These are phyloP conservation scores for Tetranychus cinnabarinus DNA, from an alignment of 1,140 invertebrate species.

Conservation along the genomic window DNA sequence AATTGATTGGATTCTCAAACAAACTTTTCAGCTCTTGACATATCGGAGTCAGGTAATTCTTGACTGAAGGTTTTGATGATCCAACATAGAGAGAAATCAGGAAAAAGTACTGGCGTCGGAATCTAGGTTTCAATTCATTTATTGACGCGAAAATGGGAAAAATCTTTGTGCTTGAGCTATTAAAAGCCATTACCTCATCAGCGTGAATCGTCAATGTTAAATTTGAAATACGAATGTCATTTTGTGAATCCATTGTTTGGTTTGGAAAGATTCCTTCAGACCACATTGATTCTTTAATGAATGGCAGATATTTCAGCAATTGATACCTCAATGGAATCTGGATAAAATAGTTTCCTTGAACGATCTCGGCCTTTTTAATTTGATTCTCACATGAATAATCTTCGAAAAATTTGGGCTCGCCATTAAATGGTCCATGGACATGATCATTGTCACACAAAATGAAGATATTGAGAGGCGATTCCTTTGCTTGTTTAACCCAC, in stretches of 20 bases:
- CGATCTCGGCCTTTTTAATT: neutral
- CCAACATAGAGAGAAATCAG: neutral
- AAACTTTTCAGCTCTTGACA: neutral
- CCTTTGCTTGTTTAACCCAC: neutral
- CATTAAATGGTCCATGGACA: neutral
- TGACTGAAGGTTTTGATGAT: neutral
- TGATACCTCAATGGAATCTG: neutral
- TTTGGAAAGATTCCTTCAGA: no score
- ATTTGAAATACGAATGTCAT: no score
- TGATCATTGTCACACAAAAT: neutral
- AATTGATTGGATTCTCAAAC: neutral
- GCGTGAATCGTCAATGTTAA: neutral
- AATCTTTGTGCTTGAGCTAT: neutral
- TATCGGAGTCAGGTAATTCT: neutral
- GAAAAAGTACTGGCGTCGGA: neutral
- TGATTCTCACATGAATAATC: neutral
- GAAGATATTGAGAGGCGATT: neutral
- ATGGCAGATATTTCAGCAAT: neutral
- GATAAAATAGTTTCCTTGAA: neutral
- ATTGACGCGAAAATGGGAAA: neutral
- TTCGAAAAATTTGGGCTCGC: neutral
- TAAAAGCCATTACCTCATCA: neutral
- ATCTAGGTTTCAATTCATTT: neutral
- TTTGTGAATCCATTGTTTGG: no score
- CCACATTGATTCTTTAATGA: neutral